Conservation (phyloP, 35 echinoderm and acorn worm species). For the Holothuria glaberrima region DNA sequence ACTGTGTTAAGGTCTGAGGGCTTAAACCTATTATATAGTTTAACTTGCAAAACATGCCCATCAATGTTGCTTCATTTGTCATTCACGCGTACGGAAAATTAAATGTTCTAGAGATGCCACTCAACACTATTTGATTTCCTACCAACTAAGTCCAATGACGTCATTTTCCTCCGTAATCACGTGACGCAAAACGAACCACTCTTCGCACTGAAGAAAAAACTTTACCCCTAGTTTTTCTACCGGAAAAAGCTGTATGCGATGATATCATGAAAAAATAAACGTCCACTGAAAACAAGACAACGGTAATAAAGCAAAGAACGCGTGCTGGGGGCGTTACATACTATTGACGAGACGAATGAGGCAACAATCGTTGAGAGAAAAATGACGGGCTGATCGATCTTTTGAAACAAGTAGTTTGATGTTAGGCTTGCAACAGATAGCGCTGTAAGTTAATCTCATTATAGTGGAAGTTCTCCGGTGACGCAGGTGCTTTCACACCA, state of each 20-base stretch:
- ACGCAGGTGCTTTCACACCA: constrained; percentile 25
- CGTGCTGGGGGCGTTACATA: too few relatives aligned
- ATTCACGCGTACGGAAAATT: constrained; percentile 3
- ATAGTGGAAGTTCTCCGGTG: constrained; percentile 17
- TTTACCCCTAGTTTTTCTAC: too few relatives aligned
- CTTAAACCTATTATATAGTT: constrained; percentile 19
- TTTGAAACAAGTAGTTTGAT: too few relatives aligned
- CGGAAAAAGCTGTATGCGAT: too few relatives aligned
- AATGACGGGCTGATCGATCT: too few relatives aligned
- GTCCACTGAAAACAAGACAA: too few relatives aligned
- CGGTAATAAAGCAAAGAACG: too few relatives aligned
- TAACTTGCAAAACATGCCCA: constrained; percentile 11
- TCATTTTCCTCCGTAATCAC: constrained; percentile 19
- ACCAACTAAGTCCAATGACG: not conserved
- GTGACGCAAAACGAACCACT: constrained; percentile 12
- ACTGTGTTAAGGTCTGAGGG: not conserved
- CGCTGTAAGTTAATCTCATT: constrained; percentile 12
- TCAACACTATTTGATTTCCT: constrained; percentile 34
- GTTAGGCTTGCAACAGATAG: too few relatives aligned
- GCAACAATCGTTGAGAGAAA: too few relatives aligned
- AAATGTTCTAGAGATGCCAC: constrained; percentile 10
- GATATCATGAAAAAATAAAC: too few relatives aligned
- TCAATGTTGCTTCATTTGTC: constrained; percentile 31
- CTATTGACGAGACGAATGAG: too few relatives aligned
- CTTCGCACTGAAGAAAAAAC: too few relatives aligned